Evolutionary conservation across 2,113 vertebrate genomes (phyloP).

Genomic region (Petrocephalus microphthalmus): DNA sequence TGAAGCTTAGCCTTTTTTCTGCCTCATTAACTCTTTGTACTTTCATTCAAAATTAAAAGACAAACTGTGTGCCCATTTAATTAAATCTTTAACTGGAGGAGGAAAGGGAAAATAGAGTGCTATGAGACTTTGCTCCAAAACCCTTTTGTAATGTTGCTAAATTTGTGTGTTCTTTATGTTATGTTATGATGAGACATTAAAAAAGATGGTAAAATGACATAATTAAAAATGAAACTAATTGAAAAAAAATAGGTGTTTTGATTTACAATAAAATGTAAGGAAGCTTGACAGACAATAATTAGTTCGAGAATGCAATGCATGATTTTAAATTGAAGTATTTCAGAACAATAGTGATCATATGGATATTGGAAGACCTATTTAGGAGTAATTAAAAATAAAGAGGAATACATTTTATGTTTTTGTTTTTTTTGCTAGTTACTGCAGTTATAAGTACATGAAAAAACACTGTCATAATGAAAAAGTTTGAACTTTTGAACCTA

Average conservation of each 20-base stretch:
- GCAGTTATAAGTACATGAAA: neutral
- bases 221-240: neutral
- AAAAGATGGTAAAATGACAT: neutral
- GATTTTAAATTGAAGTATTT: neutral
- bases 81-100: conserved; percentile 18
- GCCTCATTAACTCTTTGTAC: conserved; percentile 21
- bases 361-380: neutral
- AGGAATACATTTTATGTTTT: neutral
- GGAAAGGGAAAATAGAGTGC: conserved; percentile 11
- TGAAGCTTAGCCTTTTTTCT: conserved; percentile 17
- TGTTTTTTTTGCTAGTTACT: neutral
- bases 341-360: neutral
- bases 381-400: neutral
- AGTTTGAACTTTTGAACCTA: no score
- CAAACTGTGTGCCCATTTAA: conserved; percentile 21
- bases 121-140: conserved; percentile 20
- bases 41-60: conserved; percentile 27
- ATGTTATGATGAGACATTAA: neutral
- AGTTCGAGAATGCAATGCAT: neutral
- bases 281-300: neutral
- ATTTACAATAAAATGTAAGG: neutral
- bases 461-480: neutral
- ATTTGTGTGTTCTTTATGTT: conserved; percentile 28
- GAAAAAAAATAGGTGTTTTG: neutral
- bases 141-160: neutral